A percentile compares a stretch with the other conserved stretches of the same genome.
These are phyloP conservation scores for Paramisgurnus dabryanus DNA, from an alignment of 2,113 vertebrate species.

Conservation along the genomic window DNA sequence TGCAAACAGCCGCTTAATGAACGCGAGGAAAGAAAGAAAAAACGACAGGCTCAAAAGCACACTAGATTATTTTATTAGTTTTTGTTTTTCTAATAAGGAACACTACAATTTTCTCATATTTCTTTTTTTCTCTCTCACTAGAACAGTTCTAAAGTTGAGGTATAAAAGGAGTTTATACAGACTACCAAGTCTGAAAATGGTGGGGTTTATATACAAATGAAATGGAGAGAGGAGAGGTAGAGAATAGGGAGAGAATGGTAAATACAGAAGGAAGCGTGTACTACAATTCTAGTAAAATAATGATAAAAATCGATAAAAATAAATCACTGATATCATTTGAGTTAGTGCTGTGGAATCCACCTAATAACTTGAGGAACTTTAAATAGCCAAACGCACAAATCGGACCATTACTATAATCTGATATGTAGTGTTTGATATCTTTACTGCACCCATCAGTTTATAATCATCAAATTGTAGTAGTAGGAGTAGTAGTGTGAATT, in stretches of 20 bases:
- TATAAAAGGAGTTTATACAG: constrained; percentile 84
- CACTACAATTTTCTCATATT: constrained; percentile 83
- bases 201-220: constrained; percentile 81
- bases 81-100: constrained; percentile 79
- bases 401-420: neutral
- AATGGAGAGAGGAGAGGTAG: constrained; percentile 77
- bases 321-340: constrained; percentile 53
- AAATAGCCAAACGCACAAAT: neutral
- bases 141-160: constrained; percentile 86
- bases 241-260: constrained; percentile 66
- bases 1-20: constrained; percentile 54
- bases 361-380: neutral
- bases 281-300: constrained; percentile 72
- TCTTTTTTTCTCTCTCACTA: constrained; percentile 79
- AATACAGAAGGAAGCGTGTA: constrained; percentile 75
- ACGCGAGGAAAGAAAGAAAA: constrained; percentile 46
- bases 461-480: too few species aligned
- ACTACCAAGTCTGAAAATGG: constrained; percentile 80
- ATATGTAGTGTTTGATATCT: neutral
- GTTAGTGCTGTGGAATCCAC: constrained; percentile 68
- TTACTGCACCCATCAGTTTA: neutral
- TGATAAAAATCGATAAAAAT: constrained; percentile 49
- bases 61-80: constrained; percentile 83
- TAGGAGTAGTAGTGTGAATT: neutral
- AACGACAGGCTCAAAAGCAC: constrained; percentile 68